These are phyloP conservation scores for Trachymyrmex cornetzi DNA, from an alignment of 1,140 invertebrate species.

Conservation along the genomic window DNA sequence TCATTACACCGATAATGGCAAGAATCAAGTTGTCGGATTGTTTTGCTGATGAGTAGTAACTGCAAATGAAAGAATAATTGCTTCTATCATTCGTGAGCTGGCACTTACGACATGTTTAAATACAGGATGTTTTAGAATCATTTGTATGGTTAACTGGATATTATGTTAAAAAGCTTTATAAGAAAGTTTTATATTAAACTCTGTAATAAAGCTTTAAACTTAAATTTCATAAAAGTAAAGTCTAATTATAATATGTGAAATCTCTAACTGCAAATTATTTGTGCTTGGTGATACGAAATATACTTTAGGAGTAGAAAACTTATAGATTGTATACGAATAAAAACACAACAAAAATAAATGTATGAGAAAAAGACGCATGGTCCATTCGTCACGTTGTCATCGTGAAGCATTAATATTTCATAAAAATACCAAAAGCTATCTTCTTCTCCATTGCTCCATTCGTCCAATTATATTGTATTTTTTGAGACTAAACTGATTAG, in stretches of 20 bases:
- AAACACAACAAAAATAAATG: background rate
- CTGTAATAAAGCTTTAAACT: background rate
- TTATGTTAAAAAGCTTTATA: background rate
- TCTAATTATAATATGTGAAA: background rate
- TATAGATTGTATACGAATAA: background rate
- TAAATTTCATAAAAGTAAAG: background rate
- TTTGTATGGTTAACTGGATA: background rate
- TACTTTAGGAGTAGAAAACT: background rate
- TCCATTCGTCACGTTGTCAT: slow-evolving; percentile 29
- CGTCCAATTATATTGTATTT: background rate
- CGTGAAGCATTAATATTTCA: slow-evolving; percentile 29
- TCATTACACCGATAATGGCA: background rate
- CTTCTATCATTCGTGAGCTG: background rate
- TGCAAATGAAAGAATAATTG: slow-evolving; percentile 37
- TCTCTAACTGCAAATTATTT: background rate
- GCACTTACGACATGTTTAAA: background rate
- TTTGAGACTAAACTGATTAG: background rate
- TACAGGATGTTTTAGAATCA: background rate
- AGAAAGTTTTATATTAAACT: background rate
- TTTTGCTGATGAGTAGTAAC: slow-evolving; percentile 34
- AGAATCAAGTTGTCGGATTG: slow-evolving; percentile 41
- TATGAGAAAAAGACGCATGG: background rate
- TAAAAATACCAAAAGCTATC: background rate
- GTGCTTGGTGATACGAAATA: background rate
- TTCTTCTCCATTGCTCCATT: background rate